These are phyloP conservation scores for Thunnus maccoyii DNA, from an alignment of 2,113 vertebrate genomes.

Conservation along the genomic window DNA sequence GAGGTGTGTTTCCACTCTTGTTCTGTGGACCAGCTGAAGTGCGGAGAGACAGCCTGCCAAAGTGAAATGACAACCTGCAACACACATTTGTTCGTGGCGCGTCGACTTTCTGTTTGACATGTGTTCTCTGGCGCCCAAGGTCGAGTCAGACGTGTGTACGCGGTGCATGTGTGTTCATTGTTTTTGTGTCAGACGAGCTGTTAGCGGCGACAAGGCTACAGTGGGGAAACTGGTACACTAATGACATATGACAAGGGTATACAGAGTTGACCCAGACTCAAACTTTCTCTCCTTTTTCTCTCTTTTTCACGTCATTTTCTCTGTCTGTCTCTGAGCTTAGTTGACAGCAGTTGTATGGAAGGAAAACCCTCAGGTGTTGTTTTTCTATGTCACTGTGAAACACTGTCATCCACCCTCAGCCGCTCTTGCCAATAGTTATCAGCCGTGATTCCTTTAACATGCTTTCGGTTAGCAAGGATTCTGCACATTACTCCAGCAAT, in stretches of 20 bases:
- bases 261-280: constrained; percentile 72
- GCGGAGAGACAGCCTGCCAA: constrained; percentile 3
- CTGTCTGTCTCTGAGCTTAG: constrained; percentile 61
- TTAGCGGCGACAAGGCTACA: constrained; percentile 60
- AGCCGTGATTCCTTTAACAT: constrained; percentile 60
- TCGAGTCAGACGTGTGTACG: constrained; percentile 1
- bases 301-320: constrained; percentile 68
- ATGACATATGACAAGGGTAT: constrained; percentile 77
- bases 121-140: constrained; percentile 40
- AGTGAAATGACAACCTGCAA: constrained; percentile 48
- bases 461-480: constrained; percentile 50
- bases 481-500: constrained; percentile 20
- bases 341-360: constrained; percentile 75
- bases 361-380: constrained; percentile 68
- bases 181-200: constrained; percentile 64
- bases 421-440: constrained; percentile 70
- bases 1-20: neutral
- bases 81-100: constrained; percentile 31
- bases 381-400: constrained; percentile 75
- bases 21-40: constrained; percentile 15
- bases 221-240: constrained; percentile 61
- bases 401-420: constrained; percentile 58
- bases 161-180: constrained; percentile 32
- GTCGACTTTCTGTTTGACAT: constrained; percentile 50
- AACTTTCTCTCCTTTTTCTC: constrained; percentile 72